Base-by-base conservation (phyloP, 2,113 vertebrate species). In the Butastur rufipennis region DNA sequence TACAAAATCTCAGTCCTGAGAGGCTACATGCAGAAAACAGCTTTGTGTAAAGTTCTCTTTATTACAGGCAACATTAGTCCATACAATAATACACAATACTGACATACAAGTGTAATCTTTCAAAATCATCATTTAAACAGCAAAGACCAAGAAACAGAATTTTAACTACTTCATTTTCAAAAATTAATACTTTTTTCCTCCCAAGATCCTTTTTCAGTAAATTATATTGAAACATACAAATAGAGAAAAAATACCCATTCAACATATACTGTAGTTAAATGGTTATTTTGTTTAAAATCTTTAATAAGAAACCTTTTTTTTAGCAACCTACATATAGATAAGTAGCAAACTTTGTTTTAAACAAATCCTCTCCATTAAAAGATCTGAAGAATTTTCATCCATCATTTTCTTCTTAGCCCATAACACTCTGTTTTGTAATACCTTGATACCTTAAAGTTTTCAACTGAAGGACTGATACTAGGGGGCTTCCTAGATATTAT, bases 161-260 rank as follows among this genome's bases (percentile, higher is more conserved):
- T 98, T 98, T 86, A 98, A 95, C 97, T 97, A 98, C 88, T 98
- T 97, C 96, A 97, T 97, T 98, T 97, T 97, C 95, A 97, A 98
- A 98, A 98, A 98, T 98, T 95, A 97, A 97, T 97, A 97, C 90
- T 93, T 97, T 97, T 97, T 97, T 96, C 97, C 92, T 94, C 96
- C 88, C 97, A 94, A 94, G 96, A 98, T 96, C 97, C 97, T 98
- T 98, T 97, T 97, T 82, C 97, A 95, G 97, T 97, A 97, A 97
- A 91, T 97, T 96, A 98, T 97, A 98, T 94, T 97, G 98, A 98
- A 98, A 98, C 97, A 98, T 98, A 98, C 97, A 98, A 98, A 98
- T 97, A 98, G 97, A 98, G 98, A 98, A 98, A 98, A 98, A 97
- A 98, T 98, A 98, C 96, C 98, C 98, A 98, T 98, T 98, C 98